phyloP scores from a whole-genome alignment of 2,797 vertebrate genomes.

The Brotula barbata region DNA sequence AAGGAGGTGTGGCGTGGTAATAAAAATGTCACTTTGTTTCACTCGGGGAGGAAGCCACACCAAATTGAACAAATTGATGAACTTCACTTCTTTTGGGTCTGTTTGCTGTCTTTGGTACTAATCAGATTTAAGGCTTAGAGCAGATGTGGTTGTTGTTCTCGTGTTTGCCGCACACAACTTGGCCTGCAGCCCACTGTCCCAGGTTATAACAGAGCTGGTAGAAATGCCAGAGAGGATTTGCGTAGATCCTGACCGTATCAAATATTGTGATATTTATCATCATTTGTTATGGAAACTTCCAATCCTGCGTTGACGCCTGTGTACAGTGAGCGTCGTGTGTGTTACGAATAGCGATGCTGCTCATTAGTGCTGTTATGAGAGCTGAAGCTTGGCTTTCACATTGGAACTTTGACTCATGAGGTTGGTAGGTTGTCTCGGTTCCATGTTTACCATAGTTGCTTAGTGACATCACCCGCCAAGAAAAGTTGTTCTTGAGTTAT shows the following conservation, averaged over 20 bases:
- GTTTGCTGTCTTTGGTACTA: constrained; percentile 31
- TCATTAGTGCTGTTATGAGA: constrained; percentile 53
- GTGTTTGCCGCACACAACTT: constrained; percentile 14
- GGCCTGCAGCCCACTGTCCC: constrained; percentile 34
- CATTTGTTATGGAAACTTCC: constrained; percentile 69
- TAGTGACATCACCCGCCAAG: constrained; percentile 53
- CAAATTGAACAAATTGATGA: constrained; percentile 46
- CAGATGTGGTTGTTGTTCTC: constrained; percentile 28
- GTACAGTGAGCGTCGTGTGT: constrained; percentile 44
- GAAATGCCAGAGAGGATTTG: constrained; percentile 62
- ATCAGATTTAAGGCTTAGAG: constrained; percentile 31
- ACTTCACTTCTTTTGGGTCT: constrained; percentile 36
- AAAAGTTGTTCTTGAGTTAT: constrained; percentile 52
- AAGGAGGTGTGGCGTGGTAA: constrained; percentile 51
- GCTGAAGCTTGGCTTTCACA: constrained; percentile 50
- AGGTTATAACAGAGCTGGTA: constrained; percentile 47
- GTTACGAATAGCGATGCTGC: constrained; percentile 37
- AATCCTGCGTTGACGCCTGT: constrained; percentile 32
- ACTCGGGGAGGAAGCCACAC: constrained; percentile 10
- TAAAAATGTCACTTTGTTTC: constrained; percentile 57
- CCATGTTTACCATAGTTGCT: constrained; percentile 68
- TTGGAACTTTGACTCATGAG: constrained; percentile 71
- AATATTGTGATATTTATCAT: constrained; percentile 51
- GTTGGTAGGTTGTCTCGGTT: constrained; percentile 54
- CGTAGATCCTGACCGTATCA: constrained; percentile 51